Base-by-base conservation (phyloP, 2,113 vertebrate species). In the Xenotilapia leptura region DNA sequence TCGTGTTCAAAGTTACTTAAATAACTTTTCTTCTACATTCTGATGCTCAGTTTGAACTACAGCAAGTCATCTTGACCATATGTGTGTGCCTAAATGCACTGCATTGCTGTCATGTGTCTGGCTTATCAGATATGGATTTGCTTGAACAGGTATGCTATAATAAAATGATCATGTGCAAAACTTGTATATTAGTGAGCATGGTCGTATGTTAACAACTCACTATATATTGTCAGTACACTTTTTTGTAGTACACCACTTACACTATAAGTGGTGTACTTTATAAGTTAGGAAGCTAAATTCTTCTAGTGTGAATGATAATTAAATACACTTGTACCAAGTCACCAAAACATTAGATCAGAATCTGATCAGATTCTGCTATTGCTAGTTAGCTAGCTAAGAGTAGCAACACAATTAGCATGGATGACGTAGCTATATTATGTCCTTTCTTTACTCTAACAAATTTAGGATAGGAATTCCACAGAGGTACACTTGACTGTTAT, bases 51-150 rank as follows among this genome's bases (percentile, higher is more conserved):
- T 73, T 45, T 73, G 68, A 47, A 45, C 14, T 2, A 26, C 8
- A 73, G 21, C 0, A 73, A 0, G 40, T 45, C 21, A 6, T 17
- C 4, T 45, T 73, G 68, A 73, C 21, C 21, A 45, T 17, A 1
- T 45, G 1, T 45, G 13, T 26, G 9, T 73, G 4, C 7, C 38
- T 45, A 73, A 45, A 73, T 45, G 13, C 4, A 73, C 6, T 73
- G 13, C 40, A 42, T 23, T 70, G 38, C 38, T 70, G 38, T 23
- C 7, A 4, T 70, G 38, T 73, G 21, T 45, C 23, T 73, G 40
- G 2, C 23, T 75, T 3, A 73, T 73, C 14, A 73, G 1, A 17
- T 47, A 73, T 47, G 9, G 13, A 10, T 73, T 73, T 26, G 13
- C 38, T 40, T 40, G 6, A 9, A 21, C 19, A 4, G n/a, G 3